Conservation (phyloP, 2,113 vertebrate genomes). For the Pagrus major region DNA sequence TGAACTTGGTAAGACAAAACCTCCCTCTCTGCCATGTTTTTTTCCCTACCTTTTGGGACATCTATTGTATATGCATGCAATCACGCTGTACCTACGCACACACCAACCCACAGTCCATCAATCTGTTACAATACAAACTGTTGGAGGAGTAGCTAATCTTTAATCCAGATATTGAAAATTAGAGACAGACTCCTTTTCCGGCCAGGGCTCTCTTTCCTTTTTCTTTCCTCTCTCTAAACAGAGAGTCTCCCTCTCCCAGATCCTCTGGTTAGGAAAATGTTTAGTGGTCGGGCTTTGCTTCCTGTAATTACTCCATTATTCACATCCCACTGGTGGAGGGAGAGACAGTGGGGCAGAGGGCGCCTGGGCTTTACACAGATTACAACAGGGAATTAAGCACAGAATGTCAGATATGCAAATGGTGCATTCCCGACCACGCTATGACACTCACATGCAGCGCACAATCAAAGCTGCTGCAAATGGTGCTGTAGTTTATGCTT, state of each 20-base stretch:
- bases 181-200: conserved; percentile 64
- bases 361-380: conserved; percentile 38
- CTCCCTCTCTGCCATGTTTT: conserved; percentile 10
- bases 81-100: conserved; percentile 6
- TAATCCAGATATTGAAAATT: conserved; percentile 76
- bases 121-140: conserved; percentile 32
- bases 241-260: conserved; percentile 66
- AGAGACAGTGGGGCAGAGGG: conserved; percentile 59
- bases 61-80: conserved; percentile 16
- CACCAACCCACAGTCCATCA: conserved; percentile 34
- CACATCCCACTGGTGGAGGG: conserved; percentile 66
- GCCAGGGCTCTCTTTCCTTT: conserved; percentile 25
- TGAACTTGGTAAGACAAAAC: conserved; percentile 43
- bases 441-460: neutral
- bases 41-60: conserved; percentile 1
- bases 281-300: conserved; percentile 69
- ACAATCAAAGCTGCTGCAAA: conserved; percentile 28
- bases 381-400: conserved; percentile 25
- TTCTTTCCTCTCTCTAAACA: conserved; percentile 34
- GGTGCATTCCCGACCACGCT: conserved; percentile 19
- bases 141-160: conserved; percentile 55
- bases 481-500: conserved; percentile 4
- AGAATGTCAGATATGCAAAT: conserved; percentile 53
- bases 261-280: conserved; percentile 76
- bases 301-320: conserved; percentile 82